These are phyloP conservation scores for Micropoecilia bifurca DNA, from an alignment of 2,797 vertebrate species.

Conservation along the genomic window DNA sequence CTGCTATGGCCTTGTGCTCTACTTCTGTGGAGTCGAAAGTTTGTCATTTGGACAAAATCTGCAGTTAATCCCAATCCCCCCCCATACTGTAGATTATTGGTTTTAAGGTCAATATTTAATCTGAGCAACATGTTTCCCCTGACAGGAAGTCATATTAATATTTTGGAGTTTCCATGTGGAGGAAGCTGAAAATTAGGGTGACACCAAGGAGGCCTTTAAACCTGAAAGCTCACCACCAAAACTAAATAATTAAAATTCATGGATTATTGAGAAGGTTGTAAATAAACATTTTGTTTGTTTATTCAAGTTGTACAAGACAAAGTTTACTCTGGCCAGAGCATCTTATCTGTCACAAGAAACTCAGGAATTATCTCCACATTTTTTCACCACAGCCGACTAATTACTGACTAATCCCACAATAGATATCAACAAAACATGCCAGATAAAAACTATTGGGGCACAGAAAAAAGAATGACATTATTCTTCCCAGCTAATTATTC, in stretches of 20 bases:
- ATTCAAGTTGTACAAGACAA: not conserved
- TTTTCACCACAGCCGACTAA: not conserved
- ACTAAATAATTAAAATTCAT: not conserved
- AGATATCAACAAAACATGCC: not conserved
- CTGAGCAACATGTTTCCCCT: not conserved
- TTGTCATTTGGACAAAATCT: not conserved
- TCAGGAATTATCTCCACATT: not conserved
- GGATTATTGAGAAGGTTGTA: not conserved
- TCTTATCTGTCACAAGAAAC: not conserved
- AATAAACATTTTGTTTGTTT: not conserved
- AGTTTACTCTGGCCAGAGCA: not conserved
- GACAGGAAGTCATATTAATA: not conserved
- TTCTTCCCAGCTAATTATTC: not conserved
- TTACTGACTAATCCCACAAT: not conserved
- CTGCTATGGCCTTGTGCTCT: not conserved
- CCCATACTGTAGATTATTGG: not conserved
- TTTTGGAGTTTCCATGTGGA: not conserved
- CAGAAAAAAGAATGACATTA: not conserved
- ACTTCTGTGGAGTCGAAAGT: not conserved
- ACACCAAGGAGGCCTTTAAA: not conserved
- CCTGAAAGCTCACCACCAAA: not conserved
- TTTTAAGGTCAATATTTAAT: not conserved
- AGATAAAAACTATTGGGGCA: not conserved
- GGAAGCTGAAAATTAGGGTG: not conserved
- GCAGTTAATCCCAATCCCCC: not conserved